phyloP scores from a whole-genome alignment of 2,113 vertebrate genomes.

The Anoura caudifer region DNA sequence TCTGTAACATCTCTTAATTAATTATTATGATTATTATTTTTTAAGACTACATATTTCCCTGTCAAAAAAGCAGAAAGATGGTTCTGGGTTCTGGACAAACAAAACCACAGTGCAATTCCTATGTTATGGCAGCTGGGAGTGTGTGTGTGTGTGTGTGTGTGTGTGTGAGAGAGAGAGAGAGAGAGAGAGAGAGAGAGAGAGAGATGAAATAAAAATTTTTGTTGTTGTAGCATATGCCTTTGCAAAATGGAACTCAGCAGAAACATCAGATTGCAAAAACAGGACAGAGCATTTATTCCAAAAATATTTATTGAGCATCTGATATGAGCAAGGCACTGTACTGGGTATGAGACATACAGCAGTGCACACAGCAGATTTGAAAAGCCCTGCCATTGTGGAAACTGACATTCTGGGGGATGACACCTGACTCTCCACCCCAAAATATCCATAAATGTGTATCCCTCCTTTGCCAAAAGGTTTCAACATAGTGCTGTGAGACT shows the following conservation, averaged over 20 bases:
- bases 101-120: neutral
- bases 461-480: neutral
- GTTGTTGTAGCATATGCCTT: neutral
- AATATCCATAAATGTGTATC: neutral
- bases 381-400: neutral
- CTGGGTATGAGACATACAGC: neutral
- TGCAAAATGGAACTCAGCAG: neutral
- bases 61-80: neutral
- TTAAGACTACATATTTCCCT: slow-evolving; percentile 9
- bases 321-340: neutral
- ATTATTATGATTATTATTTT: neutral
- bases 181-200: neutral
- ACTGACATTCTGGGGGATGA: neutral
- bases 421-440: neutral
- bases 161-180: neutral
- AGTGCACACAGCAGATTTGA: neutral
- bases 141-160: neutral
- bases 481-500: neutral
- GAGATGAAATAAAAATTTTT: neutral
- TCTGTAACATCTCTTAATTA: neutral
- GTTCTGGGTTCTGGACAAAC: neutral
- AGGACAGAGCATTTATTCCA: neutral
- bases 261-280: neutral
- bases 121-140: neutral
- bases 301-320: neutral